A percentile compares a stretch with the other conserved stretches of the same genome.
These are phyloP conservation scores for Semnopithecus entellus DNA, from an alignment of 2,113 vertebrate species.

Conservation along the genomic window DNA sequence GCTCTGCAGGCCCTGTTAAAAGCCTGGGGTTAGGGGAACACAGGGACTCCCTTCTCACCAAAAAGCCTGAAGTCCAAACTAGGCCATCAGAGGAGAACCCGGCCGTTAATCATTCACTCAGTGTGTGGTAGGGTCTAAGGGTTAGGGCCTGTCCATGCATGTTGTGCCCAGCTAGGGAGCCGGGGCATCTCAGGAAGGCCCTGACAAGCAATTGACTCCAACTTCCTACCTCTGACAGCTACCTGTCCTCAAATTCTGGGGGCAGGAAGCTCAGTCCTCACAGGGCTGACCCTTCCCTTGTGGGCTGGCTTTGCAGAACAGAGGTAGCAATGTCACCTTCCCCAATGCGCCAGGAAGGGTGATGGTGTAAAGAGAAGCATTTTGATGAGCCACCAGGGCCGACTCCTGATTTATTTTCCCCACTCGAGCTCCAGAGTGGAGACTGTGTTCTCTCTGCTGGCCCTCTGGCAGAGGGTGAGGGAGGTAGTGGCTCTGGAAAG, in stretches of 20 bases:
- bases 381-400: not conserved
- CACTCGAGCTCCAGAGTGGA: not conserved
- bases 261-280: not conserved
- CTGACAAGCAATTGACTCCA: not conserved
- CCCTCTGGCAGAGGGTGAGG: not conserved
- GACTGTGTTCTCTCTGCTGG: not conserved
- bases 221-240: not conserved
- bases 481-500: not conserved
- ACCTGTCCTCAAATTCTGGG: not conserved
- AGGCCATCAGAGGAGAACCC: not conserved
- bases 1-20: not conserved
- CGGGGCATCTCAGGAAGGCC: accelerated
- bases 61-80: not conserved
- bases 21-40: not conserved
- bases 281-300: not conserved
- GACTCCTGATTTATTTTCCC: not conserved
- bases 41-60: not conserved
- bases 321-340: conserved; percentile 23
- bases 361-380: not conserved
- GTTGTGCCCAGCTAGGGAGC: accelerated
- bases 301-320: not conserved
- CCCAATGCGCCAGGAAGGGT: not conserved
- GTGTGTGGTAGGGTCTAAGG: not conserved
- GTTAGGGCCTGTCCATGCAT: too few species aligned
- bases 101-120: not conserved